Base-by-base conservation (phyloP, 2,888 invertebrate genomes). In the Neria commutata region DNA sequence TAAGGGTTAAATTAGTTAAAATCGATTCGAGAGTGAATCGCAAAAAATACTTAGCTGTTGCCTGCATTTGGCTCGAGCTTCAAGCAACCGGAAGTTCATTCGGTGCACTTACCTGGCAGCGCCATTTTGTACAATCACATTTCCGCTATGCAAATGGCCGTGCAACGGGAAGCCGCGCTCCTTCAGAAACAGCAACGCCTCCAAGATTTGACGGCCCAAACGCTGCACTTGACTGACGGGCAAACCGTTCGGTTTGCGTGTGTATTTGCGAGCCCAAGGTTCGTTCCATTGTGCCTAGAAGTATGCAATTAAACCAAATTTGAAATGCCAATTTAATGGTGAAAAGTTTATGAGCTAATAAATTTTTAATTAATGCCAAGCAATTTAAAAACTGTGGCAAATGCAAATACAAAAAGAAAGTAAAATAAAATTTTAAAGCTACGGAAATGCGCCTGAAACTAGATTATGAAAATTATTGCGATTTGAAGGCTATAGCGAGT, bases 91-190 rank as follows among this genome's bases (percentile, higher is more conserved):
- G n/a, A 40, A 40, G 29, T 8, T 63, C 61, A 49, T 25, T 25
- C 25, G 3, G n/a, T 47, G 19, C 24, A 62, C 79, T 79, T 73
- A 91, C 91, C 95, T 87, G 50, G 95, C 95, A 1, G 94, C 93
- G 19, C 95, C 94, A 79, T 95, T 94, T 75, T 95, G 95, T 42
- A 95, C 86, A 66, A 95, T 91, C 24, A 96, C 89, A 82, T 96
- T 96, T 37, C 95, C 95, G 54, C 92, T 89, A 81, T 95, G 95
- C 67, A 96, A 83, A 81, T 95, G 94, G 45, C 90, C 88, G 73
- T 92, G 92, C 10, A 90, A 87, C 2, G 95, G 94, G 78, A 95
- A 94, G 11, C 94, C 92, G 71, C 93, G 90, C 73, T 93, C 92
- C 66, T 79, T 90, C 19, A 95, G 85, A 81, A 94, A 94, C 60